These are phyloP conservation scores for Noctua fimbriata DNA, from an alignment of 2,888 invertebrate species.

Conservation along the genomic window DNA sequence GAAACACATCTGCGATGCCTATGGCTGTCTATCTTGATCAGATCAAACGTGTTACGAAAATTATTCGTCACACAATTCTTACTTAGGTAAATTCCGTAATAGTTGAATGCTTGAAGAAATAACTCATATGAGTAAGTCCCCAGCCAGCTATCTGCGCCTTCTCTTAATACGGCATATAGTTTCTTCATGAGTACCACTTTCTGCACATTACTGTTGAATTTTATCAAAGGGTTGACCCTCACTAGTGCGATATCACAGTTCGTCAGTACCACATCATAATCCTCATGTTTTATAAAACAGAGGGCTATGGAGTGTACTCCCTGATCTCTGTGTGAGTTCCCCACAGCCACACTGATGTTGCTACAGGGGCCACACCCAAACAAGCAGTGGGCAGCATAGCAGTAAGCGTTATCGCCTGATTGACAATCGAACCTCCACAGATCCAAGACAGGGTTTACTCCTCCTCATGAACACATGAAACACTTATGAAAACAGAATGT, in stretches of 20 bases:
- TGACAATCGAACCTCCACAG: slow-evolving; percentile 63
- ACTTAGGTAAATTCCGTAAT: too few species aligned
- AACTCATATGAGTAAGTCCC: slow-evolving; percentile 37
- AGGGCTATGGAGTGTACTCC: slow-evolving; percentile 1
- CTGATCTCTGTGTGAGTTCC: slow-evolving; percentile 23
- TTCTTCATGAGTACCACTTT: slow-evolving; percentile 19
- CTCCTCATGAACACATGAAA: slow-evolving; percentile 18
- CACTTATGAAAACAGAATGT: slow-evolving; percentile 56
- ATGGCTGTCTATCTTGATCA: too few species aligned
- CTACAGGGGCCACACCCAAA: slow-evolving; percentile 32
- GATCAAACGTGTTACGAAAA: too few species aligned
- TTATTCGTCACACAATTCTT: too few species aligned
- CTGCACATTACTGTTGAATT: slow-evolving; percentile 34
- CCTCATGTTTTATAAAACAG: slow-evolving; percentile 44
- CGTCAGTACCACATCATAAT: neutral
- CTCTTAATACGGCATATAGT: slow-evolving; percentile 41
- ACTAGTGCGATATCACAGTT: slow-evolving; percentile 36
- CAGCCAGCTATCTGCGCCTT: slow-evolving; percentile 53
- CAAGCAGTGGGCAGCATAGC: slow-evolving; percentile 61
- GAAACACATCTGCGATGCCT: too few species aligned
- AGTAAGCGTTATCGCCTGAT: slow-evolving; percentile 53
- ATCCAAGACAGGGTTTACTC: slow-evolving; percentile 48
- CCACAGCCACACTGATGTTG: slow-evolving; percentile 34
- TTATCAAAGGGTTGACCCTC: neutral
- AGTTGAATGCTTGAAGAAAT: too few species aligned